Conservation (phyloP, 2,113 vertebrate genomes). For the Casuarius casuarius region DNA sequence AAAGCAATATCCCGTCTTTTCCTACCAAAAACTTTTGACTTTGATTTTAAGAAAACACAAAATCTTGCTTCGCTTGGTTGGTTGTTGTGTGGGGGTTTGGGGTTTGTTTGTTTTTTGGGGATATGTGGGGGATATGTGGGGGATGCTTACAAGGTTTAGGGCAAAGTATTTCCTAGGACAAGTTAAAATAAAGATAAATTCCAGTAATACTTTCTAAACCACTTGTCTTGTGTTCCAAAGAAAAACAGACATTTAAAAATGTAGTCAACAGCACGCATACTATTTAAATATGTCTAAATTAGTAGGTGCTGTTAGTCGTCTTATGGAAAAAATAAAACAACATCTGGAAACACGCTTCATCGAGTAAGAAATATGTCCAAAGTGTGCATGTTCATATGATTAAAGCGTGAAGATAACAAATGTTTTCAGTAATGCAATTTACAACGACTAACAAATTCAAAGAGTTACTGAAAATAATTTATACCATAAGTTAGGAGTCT, state of each 20-base stretch:
- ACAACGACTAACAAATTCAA: too few species aligned
- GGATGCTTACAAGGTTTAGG: background rate
- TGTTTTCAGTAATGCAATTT: background rate
- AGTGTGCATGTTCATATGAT: background rate
- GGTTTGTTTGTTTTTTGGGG: background rate
- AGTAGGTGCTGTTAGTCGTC: background rate
- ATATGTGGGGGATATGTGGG: too few species aligned
- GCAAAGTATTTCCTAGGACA: background rate
- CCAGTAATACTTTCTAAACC: background rate
- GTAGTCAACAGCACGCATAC: background rate
- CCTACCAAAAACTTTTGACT: background rate
- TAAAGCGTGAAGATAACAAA: background rate
- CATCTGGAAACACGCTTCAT: background rate
- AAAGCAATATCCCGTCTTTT: background rate
- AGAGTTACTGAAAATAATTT: background rate
- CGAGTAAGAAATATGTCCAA: background rate
- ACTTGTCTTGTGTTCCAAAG: background rate
- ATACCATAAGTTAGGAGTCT: background rate
- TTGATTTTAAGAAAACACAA: background rate
- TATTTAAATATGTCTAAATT: background rate
- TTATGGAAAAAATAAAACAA: background rate
- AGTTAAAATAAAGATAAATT: background rate
- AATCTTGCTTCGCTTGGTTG: background rate
- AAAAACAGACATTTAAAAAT: background rate
- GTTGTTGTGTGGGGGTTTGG: too few species aligned